Base-by-base conservation (phyloP, 2,113 vertebrate genomes). In the Hippotragus niger region DNA sequence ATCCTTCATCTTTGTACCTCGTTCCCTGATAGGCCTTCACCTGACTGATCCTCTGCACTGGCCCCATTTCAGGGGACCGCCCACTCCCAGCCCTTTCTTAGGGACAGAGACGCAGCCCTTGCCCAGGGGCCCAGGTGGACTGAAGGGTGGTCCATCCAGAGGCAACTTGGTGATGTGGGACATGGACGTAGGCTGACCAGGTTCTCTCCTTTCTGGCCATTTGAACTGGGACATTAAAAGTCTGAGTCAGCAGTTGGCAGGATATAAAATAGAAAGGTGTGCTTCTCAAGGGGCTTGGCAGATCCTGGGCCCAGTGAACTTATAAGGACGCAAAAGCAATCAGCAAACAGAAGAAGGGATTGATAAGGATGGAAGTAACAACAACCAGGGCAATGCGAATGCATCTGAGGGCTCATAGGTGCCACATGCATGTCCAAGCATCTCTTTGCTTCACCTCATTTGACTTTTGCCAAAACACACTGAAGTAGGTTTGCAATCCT, bases 321-420 rank as follows among this genome's bases (percentile, higher is more conserved):
- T 14, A 7, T 1, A 9, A 88, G 81, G 4, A 62, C 4, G 3
- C 11, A 62, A n/a, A 50, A 85, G 15, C 14, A 33, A 31, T 29
- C 55, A 47, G 6, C 31, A 27, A 40, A 23, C 10, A 71, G 62
- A 71, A 50, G 57, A 23, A 13, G 53, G 4, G 15, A 15, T 0
- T 29, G 52, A 36, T 21, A 13, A n/a, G 7, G n/a, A 78, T 0
- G 40, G 78, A 9, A 43, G 13, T 1, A 15, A 27, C 7, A 15
- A 27, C 5, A 6, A 13, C 0, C 2, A 1, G 1, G 19, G 45
- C 2, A 27, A 71, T 1, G 0, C 0, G 3, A 29, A 53, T 3
- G 6, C 6, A 7, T 55, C 2, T 5, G 27, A 88, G 29, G 11
- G 1, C 50, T 47, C 78, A 7, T 0, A n/a, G 40, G 29, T 47